Conservation (phyloP, 2,797 vertebrate species). For the Neosilurus mollespiculum region DNA sequence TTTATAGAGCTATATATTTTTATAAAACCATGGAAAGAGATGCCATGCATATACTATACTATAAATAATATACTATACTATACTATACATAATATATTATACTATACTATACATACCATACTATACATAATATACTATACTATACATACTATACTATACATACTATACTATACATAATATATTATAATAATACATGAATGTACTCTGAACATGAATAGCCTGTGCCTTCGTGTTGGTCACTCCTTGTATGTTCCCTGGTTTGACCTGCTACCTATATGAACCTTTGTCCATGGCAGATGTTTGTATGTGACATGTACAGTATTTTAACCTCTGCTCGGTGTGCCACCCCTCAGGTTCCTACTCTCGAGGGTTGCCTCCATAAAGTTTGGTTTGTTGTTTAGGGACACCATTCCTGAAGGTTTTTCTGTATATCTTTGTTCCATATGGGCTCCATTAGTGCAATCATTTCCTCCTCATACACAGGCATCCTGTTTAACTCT, state of each 20-base stretch:
- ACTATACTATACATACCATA: no score
- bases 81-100: no score
- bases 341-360: neutral
- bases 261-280: neutral
- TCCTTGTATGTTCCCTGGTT: neutral
- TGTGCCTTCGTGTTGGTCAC: neutral
- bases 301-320: neutral
- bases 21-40: neutral
- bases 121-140: no score
- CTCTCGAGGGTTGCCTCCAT: neutral
- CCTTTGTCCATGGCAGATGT: neutral
- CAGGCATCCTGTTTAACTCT: slow-evolving; percentile 29
- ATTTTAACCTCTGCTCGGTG: neutral
- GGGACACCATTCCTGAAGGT: neutral
- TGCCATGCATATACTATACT: neutral
- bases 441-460: slow-evolving; percentile 49
- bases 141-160: no score
- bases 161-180: no score
- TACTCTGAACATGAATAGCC: neutral
- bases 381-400: neutral
- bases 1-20: neutral
- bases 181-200: neutral
- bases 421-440: slow-evolving; percentile 7
- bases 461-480: neutral
- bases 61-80: no score